Evolutionary conservation across 92 coral and sea anemone genomes (phyloP), one percentile per base, ranked within the genome.

Genomic region (Umimayanthus chanpuru): DNA sequence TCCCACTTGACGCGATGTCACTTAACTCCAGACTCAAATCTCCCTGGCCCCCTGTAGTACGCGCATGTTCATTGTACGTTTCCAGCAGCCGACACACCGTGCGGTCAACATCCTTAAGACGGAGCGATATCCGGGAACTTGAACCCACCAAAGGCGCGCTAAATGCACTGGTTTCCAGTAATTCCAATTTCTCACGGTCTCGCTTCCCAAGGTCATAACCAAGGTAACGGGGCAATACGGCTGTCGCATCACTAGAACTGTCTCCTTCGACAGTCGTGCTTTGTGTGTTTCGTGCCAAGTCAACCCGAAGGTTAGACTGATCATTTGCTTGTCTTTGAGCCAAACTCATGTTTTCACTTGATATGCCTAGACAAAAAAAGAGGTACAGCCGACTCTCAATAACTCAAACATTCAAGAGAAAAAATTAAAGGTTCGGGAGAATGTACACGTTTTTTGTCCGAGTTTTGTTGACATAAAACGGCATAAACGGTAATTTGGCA

Each of bases 111-210:
- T 83, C 78, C 36, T 50, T 70, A 20, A 43, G 78, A 38, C 41
- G 36, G 64, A 83, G 78, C 3, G 77, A n/a, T 26, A 83, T 44
- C 87, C 43, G 61, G 77, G 87, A 83, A 70, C 64, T 72, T 15
- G 78, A 43, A 21, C n/a, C 64, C 49, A 67, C 41, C 66, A 83
- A 43, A 39, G 87, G 87, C 32, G 73, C 87, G 44, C 87, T 83
- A 49, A 83, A 83, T 18, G 87, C 28, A 70, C 87, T 43, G 28
- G 43, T 41, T 44, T 83, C 87, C 7, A 83, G 28, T 16, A 68
- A 7, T 70, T 83, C 77, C 66, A 83, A 28, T 65, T 65, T 81
- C 30, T 81, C 74, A 2, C 85, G 85, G 85, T 81, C 85, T 64
- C 20, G 47, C 39, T 65, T 36, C 29, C 10, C 58, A 11, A 58